phyloP scores from a whole-genome alignment of 1,140 invertebrate species.

The Drosophila kikkawai region DNA sequence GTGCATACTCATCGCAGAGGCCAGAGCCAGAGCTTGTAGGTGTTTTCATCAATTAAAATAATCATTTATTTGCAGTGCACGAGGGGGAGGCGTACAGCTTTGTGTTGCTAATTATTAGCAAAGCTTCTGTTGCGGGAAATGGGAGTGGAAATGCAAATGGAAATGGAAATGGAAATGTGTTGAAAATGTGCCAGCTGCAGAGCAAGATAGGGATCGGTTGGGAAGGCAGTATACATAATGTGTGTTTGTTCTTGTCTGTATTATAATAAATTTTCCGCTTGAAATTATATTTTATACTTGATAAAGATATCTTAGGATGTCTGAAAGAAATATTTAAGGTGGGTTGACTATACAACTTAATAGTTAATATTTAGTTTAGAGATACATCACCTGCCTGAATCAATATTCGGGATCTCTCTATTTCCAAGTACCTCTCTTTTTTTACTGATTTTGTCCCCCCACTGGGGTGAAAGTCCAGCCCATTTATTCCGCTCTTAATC shows the following conservation, averaged over 20 bases:
- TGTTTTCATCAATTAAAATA: conserved; percentile 82
- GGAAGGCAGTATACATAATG: not conserved
- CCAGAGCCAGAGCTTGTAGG: conserved; percentile 60
- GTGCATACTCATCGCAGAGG: conserved; percentile 27
- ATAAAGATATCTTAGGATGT: not conserved
- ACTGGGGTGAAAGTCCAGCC: conserved; percentile 47
- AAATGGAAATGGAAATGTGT: conserved; percentile 36
- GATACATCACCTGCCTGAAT: conserved; percentile 1
- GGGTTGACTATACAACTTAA: not conserved
- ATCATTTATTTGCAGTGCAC: conserved; percentile 77
- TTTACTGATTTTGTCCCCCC: not conserved
- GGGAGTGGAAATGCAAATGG: conserved; percentile 53
- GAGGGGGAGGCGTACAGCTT: conserved; percentile 26
- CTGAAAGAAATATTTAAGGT: not conserved
- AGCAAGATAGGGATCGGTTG: conserved; percentile 9
- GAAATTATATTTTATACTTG: not conserved
- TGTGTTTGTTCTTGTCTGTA: not conserved
- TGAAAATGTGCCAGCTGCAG: not conserved
- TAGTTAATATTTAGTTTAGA: not conserved
- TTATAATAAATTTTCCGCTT: not conserved
- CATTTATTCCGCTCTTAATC: conserved; percentile 57
- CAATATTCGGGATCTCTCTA: not conserved
- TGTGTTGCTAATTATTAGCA: conserved; percentile 36
- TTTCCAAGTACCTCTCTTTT: conserved; percentile 3
- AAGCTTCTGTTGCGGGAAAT: conserved; percentile 42